phyloP scores from a whole-genome alignment of 1,140 invertebrate genomes.

The Drosophila bipectinata region DNA sequence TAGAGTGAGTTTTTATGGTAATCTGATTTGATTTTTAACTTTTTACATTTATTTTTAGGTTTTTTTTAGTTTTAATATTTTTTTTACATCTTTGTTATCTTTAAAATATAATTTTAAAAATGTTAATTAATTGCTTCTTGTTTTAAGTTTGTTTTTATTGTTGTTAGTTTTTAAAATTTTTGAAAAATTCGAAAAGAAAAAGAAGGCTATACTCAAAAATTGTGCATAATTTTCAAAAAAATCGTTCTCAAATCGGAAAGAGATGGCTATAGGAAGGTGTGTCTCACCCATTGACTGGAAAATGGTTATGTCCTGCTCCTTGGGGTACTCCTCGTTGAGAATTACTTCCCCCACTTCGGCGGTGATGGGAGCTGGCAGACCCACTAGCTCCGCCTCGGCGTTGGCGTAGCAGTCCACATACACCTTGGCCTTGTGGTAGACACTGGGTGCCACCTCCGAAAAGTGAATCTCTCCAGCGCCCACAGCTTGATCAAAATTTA shows the following conservation, averaged over 20 bases:
- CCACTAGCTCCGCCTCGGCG: slow-evolving; percentile 79
- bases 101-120: background rate
- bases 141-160: background rate
- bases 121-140: background rate
- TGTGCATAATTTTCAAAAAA: background rate
- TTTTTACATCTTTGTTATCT: background rate
- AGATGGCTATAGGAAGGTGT: slow-evolving; percentile 2
- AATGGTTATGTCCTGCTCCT: slow-evolving; percentile 29
- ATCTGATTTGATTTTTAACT: background rate
- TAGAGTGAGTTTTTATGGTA: background rate
- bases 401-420: slow-evolving; percentile 83
- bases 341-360: slow-evolving; percentile 83
- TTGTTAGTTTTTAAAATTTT: background rate
- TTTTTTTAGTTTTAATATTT: background rate
- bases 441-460: slow-evolving; percentile 77
- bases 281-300: slow-evolving; percentile 71
- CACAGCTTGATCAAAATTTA: slow-evolving; percentile 71
- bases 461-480: slow-evolving; percentile 82
- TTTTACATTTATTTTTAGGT: background rate
- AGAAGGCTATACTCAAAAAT: background rate
- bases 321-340: slow-evolving; percentile 42
- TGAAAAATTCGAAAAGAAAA: background rate
- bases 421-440: slow-evolving; percentile 76
- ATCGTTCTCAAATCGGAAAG: slow-evolving; percentile 1
- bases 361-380: slow-evolving; percentile 64